Base-by-base conservation (phyloP, 2,797 vertebrate species). In the Sebastes iracundus region DNA sequence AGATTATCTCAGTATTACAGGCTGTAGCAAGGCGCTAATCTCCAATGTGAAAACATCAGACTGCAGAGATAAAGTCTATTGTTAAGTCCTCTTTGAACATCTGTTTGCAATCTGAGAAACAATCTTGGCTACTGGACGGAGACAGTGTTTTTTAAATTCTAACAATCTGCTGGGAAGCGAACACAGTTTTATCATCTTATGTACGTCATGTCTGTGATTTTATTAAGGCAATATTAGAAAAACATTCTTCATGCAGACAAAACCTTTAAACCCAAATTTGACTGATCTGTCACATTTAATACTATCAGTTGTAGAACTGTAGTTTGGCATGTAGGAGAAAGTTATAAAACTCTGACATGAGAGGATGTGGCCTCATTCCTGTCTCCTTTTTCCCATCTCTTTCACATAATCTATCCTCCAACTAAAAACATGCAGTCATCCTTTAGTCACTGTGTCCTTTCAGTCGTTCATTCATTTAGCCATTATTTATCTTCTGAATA, bases 101-200 rank as follows among this genome's bases (percentile, higher is more conserved):
- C 87, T 94, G 93, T 74, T 90, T 82, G 72, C 73, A 79, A 89
- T 94, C 59, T 22, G 32, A 79, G 25, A 25, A 60, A 77, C 28
- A 35, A 67, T 68, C 55, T 79, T 86, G 42, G 83, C 87, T 88
- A 83, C 77, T 62, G 63, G 64, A 81, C 4, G 10, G 20, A 62
- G 28, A 71, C 33, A 7, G 12, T 16, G 33, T 68, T 49, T 38
- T 58, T 72, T 38, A 0, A 38, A 38, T 38, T 28, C 38, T 38
- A 38, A 38, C 38, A 38, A 38, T 38, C 38, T 38, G 38, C 38
- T 38, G 8, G 27, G n/a, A 69, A 53, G n/a, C 46, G 32, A 64
- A 23, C 53, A 63, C 55, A 59, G 18, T 75, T 81, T 76, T 30
- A 58, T 75, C 9, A 64, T 77, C 52, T 69, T 13, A 73, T 22